Conservation (phyloP, 2,797 vertebrate species). For the Schizopygopsis pylzovi region DNA sequence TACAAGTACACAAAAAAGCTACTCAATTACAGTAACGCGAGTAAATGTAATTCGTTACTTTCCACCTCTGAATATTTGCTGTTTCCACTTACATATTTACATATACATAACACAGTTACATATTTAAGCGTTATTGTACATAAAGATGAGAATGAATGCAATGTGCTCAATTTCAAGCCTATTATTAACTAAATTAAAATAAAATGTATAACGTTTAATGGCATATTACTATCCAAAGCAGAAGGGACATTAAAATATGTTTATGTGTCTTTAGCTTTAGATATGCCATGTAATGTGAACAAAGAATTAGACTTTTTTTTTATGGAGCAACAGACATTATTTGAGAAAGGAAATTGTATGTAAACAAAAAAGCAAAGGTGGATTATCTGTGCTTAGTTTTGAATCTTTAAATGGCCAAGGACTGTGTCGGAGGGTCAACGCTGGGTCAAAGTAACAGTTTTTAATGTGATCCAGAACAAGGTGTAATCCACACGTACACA, state of each 20-base stretch:
- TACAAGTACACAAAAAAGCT: too few species aligned
- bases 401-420: not conserved
- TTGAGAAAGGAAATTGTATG: not conserved
- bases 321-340: not conserved
- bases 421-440: too few species aligned
- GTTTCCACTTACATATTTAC: not conserved
- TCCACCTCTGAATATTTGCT: too few species aligned
- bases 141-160: not conserved
- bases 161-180: not conserved
- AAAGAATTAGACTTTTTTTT: not conserved
- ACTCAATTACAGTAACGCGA: too few species aligned
- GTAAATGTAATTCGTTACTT: too few species aligned
- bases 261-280: not conserved
- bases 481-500: too few species aligned
- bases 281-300: not conserved
- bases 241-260: not conserved
- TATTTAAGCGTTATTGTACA: too few species aligned
- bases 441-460: too few species aligned
- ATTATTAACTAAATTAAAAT: not conserved
- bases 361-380: not conserved
- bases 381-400: not conserved
- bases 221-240: not conserved
- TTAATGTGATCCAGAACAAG: too few species aligned
- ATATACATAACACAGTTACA: too few species aligned
- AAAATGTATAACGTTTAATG: not conserved